Conservation (phyloP, 2,888 invertebrate genomes). For the Thymelicus sylvestris region DNA sequence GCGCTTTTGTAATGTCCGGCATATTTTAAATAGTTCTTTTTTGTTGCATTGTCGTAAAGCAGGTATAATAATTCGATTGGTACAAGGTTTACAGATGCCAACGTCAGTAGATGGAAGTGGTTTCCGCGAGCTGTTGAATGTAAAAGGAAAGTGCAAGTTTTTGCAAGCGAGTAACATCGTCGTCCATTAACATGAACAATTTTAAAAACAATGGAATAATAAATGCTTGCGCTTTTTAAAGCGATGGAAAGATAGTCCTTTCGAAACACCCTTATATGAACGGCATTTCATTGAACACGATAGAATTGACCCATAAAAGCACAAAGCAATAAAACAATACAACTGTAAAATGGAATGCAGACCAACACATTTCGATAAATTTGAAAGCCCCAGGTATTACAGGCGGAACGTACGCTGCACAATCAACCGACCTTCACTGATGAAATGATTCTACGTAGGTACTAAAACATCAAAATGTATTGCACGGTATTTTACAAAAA, state of each 20-base stretch:
- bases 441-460: constrained; percentile 16
- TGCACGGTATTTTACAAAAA: neutral
- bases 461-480: neutral
- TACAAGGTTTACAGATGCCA: constrained; percentile 15
- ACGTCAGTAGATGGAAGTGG: constrained; percentile 16
- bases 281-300: neutral
- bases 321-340: constrained; percentile 14
- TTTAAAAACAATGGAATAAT: neutral
- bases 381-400: constrained; percentile 23
- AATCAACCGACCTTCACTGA: constrained; percentile 14
- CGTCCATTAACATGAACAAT: constrained; percentile 10
- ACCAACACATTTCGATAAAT: constrained; percentile 11
- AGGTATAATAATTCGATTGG: constrained; percentile 29
- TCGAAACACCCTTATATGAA: neutral
- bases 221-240: neutral
- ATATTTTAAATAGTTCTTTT: constrained; percentile 27
- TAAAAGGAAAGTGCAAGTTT: constrained; percentile 12
- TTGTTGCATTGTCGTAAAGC: constrained; percentile 22
- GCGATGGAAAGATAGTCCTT: neutral
- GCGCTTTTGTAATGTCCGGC: constrained; percentile 23
- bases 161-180: constrained; percentile 3
- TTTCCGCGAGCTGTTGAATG: constrained; percentile 16
- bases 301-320: constrained; percentile 26
- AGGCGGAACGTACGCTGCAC: constrained; percentile 1
- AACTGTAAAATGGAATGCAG: constrained; percentile 12